These are phyloP conservation scores for Meleagris gallopavo DNA, from an alignment of 2,113 vertebrate species.

Conservation along the genomic window DNA sequence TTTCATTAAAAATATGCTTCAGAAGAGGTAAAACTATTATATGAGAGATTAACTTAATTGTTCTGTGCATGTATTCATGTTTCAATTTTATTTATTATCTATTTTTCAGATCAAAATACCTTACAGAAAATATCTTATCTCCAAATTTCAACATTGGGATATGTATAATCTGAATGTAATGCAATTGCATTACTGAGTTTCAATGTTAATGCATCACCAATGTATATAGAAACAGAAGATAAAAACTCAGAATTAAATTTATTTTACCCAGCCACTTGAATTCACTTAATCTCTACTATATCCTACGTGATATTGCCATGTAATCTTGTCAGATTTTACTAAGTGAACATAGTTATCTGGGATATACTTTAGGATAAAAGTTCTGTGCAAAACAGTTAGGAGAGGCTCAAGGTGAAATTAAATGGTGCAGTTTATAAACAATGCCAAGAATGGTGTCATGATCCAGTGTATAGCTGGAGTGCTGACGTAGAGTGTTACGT, in stretches of 20 bases:
- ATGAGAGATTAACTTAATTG: background rate
- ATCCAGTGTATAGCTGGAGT: background rate
- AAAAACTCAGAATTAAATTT: background rate
- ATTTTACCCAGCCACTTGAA: background rate
- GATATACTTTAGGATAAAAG: background rate
- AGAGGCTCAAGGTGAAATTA: background rate
- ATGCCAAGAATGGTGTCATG: background rate
- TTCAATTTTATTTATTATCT: background rate
- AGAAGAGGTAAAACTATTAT: background rate
- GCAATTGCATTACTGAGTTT: background rate
- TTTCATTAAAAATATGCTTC: background rate
- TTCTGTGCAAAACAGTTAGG: background rate
- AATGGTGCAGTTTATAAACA: background rate
- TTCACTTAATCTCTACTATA: background rate
- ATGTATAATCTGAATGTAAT: background rate
- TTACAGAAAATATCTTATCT: background rate
- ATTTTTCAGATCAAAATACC: background rate
- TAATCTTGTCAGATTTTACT: slow-evolving; percentile 7
- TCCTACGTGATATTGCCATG: background rate
- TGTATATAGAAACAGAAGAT: background rate
- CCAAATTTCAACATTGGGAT: background rate
- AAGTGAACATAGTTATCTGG: background rate
- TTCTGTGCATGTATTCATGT: background rate
- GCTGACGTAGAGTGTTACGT: background rate
- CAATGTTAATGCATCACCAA: background rate